phyloP scores from a whole-genome alignment of 2,113 vertebrate genomes.

The Lycaon pictus region DNA sequence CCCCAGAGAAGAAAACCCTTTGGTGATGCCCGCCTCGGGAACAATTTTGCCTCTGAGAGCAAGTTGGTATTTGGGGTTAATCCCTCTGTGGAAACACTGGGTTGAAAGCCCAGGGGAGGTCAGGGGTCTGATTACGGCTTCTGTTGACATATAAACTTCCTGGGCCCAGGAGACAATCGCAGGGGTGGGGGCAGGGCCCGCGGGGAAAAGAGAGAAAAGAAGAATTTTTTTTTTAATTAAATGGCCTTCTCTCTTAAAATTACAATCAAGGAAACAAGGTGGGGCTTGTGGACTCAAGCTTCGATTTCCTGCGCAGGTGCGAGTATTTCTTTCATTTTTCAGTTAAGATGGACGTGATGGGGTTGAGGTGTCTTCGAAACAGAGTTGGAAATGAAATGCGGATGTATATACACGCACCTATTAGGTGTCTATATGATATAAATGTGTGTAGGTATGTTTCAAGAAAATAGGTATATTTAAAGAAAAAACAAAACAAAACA shows the following conservation, averaged over 20 bases:
- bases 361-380: background rate
- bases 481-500: too few relatives aligned
- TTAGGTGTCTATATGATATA: background rate
- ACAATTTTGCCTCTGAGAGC: slow-evolving; percentile 75
- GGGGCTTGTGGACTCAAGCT: background rate
- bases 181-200: background rate
- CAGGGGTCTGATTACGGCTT: slow-evolving; percentile 75
- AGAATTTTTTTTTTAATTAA: slow-evolving; percentile 74
- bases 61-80: slow-evolving; percentile 80
- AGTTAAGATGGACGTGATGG: background rate
- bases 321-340: slow-evolving; percentile 12
- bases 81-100: slow-evolving; percentile 74
- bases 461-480: background rate
- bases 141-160: slow-evolving; percentile 84
- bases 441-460: background rate
- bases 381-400: slow-evolving; percentile 31
- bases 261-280: slow-evolving; percentile 62
- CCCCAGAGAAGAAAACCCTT: slow-evolving; percentile 68
- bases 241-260: slow-evolving; percentile 63
- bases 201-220: slow-evolving; percentile 36
- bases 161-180: slow-evolving; percentile 59
- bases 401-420: background rate
- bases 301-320: background rate
- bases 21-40: slow-evolving; percentile 67
- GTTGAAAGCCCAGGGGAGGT: slow-evolving; percentile 74